Evolutionary conservation across 64 coral and sea anemone genomes (phyloP).

Genomic region (Stylophora pistillata): DNA sequence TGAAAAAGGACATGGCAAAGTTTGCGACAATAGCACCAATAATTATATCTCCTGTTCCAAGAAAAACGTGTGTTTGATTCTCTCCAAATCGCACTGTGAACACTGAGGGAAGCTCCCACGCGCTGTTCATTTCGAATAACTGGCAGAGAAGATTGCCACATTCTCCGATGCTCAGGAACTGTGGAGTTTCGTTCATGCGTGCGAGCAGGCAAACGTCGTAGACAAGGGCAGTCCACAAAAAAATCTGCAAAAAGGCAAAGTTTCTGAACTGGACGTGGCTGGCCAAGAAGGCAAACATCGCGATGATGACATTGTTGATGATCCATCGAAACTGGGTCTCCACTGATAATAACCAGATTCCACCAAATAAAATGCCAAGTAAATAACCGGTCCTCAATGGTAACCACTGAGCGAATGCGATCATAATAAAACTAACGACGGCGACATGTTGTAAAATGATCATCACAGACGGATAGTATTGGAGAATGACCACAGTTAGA

Average conservation of each 20-base stretch:
- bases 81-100: slow-evolving; percentile 91
- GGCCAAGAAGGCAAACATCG: slow-evolving; percentile 85
- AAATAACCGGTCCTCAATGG: slow-evolving; percentile 60
- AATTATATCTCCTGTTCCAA: slow-evolving; percentile 93
- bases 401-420: slow-evolving; percentile 85
- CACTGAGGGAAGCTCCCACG: slow-evolving; percentile 86
- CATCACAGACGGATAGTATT: slow-evolving; percentile 71
- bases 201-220: slow-evolving; percentile 90
- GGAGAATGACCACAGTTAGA: slow-evolving; percentile 61
- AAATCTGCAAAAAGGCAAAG: slow-evolving; percentile 96
- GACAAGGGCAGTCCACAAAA: slow-evolving; percentile 92
- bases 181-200: slow-evolving; percentile 71
- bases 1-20: slow-evolving; percentile 95
- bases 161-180: slow-evolving; percentile 81
- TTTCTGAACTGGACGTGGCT: slow-evolving; percentile 93
- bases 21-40: slow-evolving; percentile 92
- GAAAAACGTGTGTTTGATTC: slow-evolving; percentile 76
- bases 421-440: slow-evolving; percentile 69
- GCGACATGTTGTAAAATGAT: slow-evolving; percentile 82
- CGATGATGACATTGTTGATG: slow-evolving; percentile 87
- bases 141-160: slow-evolving; percentile 84
- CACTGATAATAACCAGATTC: slow-evolving; percentile 70
- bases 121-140: slow-evolving; percentile 92
- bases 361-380: slow-evolving; percentile 46
- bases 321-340: slow-evolving; percentile 83